Percentiles rank a stretch among this genome's conserved stretches.
Evolutionary conservation across 2,797 vertebrate genomes (phyloP).

Genomic region (Petrocephalus schoutedeni): DNA sequence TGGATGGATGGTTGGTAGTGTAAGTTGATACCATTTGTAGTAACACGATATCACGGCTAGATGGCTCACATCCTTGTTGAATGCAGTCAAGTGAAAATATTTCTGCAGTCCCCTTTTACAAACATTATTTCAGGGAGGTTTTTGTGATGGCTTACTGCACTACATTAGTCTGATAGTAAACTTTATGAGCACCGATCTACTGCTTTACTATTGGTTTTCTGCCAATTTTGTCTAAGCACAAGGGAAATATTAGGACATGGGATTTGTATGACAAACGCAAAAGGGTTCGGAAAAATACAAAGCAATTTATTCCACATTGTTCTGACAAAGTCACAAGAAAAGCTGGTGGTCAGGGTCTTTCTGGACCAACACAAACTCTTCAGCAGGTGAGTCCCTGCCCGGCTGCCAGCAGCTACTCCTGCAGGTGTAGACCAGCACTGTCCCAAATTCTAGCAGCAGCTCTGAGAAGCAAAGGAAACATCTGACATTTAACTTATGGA

Average conservation of each 20-base stretch:
- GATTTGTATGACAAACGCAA: neutral
- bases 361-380: slow-evolving; percentile 78
- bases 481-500: neutral
- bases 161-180: neutral
- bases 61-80: neutral
- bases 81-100: neutral
- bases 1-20: no score
- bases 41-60: neutral
- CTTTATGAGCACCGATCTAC: neutral
- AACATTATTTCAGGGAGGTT: neutral
- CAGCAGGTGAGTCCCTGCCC: slow-evolving; percentile 52
- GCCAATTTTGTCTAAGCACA: neutral
- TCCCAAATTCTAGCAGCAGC: slow-evolving; percentile 79
- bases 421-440: slow-evolving; percentile 79
- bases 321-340: slow-evolving; percentile 65
- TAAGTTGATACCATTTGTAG: neutral
- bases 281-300: neutral
- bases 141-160: neutral
- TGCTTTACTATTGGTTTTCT: neutral
- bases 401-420: slow-evolving; percentile 77
- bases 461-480: slow-evolving; percentile 38
- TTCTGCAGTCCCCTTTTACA: neutral
- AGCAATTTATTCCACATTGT: neutral
- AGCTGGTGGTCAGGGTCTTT: slow-evolving; percentile 81
- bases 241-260: neutral